Percentiles rank a stretch among this genome's conserved stretches.
Evolutionary conservation across 2,888 invertebrate species (phyloP).

Genomic region (Platycheirus rosarum): DNA sequence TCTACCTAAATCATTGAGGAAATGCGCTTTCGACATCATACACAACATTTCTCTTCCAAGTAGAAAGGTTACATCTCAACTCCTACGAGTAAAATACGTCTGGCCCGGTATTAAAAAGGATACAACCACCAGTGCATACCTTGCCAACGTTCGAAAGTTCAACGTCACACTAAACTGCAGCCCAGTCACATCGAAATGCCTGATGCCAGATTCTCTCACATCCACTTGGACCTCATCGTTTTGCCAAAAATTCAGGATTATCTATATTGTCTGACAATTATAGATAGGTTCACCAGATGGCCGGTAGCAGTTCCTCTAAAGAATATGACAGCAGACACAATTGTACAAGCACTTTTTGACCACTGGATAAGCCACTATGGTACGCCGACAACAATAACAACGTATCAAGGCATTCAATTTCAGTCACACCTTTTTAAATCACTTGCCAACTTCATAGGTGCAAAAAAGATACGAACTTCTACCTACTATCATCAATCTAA

Average conservation of each 20-base stretch:
- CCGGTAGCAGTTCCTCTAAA: slow-evolving; percentile 16
- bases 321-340: slow-evolving; percentile 1
- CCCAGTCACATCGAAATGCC: slow-evolving; percentile 70
- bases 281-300: slow-evolving; percentile 14
- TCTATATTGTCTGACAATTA: slow-evolving; percentile 4
- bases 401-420: slow-evolving; percentile 20
- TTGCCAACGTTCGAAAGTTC: slow-evolving; percentile 28
- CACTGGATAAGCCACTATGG: neutral
- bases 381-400: no score
- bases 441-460: neutral
- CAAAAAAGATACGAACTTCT: slow-evolving; percentile 4
- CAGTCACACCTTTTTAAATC: slow-evolving; percentile 3
- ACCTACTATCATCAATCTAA: slow-evolving; percentile 41
- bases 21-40: neutral
- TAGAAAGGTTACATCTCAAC: neutral
- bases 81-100: neutral
- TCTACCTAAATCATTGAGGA: slow-evolving; percentile 9
- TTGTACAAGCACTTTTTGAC: neutral
- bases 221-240: slow-evolving; percentile 55
- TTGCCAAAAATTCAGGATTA: slow-evolving; percentile 1
- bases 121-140: slow-evolving; percentile 27
- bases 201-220: slow-evolving; percentile 74
- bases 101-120: slow-evolving; percentile 39
- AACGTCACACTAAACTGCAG: slow-evolving; percentile 62
- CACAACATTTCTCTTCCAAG: slow-evolving; percentile 24